phyloP scores from a whole-genome alignment of 2,113 vertebrate genomes.

The Columba livia region DNA sequence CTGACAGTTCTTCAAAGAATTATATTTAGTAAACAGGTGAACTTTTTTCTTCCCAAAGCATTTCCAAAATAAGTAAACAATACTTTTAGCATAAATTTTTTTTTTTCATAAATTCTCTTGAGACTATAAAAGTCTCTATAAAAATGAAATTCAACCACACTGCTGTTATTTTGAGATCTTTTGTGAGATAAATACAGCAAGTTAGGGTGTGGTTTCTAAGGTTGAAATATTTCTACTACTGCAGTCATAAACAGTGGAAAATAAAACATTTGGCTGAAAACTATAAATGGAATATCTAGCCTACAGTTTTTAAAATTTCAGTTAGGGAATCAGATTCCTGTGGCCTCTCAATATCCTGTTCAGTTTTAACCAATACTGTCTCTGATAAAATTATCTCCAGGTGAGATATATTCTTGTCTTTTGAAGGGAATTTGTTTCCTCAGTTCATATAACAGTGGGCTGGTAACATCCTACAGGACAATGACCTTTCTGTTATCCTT shows the following conservation, averaged over 20 bases:
- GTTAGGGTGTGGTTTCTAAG: conserved; percentile 73
- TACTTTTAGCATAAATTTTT: neutral
- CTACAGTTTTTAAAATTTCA: neutral
- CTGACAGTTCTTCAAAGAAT: neutral
- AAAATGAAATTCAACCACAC: conserved; percentile 70
- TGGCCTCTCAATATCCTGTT: neutral
- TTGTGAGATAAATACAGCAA: conserved; percentile 73
- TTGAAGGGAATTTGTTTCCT: neutral
- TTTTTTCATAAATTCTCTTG: conserved; percentile 47
- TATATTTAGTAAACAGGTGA: neutral
- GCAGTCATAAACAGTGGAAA: conserved; percentile 62
- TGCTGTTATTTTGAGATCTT: conserved; percentile 75
- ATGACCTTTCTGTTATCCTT: neutral
- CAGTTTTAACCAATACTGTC: neutral
- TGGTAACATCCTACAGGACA: neutral
- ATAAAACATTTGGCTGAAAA: conserved; percentile 54
- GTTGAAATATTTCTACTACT: conserved; percentile 59
- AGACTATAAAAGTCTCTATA: conserved; percentile 51
- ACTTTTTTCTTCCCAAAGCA: neutral
- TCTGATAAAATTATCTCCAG: neutral
- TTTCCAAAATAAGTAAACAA: neutral
- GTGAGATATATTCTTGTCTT: neutral
- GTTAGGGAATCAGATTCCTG: neutral
- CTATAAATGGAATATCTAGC: neutral
- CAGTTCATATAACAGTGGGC: neutral